These are phyloP conservation scores for Molossus molossus DNA, from an alignment of 2,797 vertebrate genomes.

Conservation along the genomic window DNA sequence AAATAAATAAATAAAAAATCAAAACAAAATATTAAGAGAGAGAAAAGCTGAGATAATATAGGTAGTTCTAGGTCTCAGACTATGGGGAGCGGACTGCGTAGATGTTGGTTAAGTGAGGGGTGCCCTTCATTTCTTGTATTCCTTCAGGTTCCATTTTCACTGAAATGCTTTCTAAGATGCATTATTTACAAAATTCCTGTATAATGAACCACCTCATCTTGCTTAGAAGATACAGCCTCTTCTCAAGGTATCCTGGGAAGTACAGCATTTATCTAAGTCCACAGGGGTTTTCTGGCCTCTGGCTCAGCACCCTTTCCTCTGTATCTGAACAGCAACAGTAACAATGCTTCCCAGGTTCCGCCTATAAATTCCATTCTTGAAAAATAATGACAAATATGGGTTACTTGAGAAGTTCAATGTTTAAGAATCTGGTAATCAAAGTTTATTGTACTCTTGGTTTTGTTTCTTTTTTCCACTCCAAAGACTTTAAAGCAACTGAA, in stretches of 20 bases:
- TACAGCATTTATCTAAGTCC: background rate
- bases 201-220: background rate
- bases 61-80: background rate
- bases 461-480: slow-evolving; percentile 73
- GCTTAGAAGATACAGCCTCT: background rate
- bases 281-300: background rate
- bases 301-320: background rate
- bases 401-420: slow-evolving; percentile 50
- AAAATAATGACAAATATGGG: slow-evolving; percentile 62
- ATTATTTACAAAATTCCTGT: background rate
- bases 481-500: slow-evolving; percentile 76
- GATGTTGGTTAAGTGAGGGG: background rate
- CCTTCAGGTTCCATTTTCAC: background rate
- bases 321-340: background rate
- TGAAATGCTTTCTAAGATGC: background rate
- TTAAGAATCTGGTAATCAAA: slow-evolving; percentile 71
- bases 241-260: background rate
- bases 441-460: slow-evolving; percentile 71
- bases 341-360: background rate
- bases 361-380: slow-evolving; percentile 34
- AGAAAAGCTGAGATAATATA: background rate
- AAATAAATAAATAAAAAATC: background rate
- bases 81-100: background rate
- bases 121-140: background rate
- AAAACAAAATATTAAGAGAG: background rate